Evolutionary conservation across 2,797 vertebrate species (phyloP).

Genomic region (Eidolon dupreanum): DNA sequence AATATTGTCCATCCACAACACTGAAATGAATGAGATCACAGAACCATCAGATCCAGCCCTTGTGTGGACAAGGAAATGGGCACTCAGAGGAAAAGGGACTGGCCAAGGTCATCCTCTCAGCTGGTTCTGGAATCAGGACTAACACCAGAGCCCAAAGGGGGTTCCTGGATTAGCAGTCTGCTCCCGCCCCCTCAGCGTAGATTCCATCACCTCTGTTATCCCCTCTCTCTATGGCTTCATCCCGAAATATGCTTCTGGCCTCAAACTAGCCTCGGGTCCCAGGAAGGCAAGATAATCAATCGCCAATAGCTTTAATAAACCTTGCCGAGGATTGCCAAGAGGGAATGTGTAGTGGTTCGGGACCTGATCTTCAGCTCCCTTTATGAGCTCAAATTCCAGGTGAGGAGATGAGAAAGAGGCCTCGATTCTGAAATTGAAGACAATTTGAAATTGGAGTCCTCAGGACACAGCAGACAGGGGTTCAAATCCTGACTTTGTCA

Average conservation of each 20-base stretch:
- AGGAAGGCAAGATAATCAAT: background rate
- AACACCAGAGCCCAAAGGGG: background rate
- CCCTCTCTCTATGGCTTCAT: background rate
- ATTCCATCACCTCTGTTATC: background rate
- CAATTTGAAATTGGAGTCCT: background rate
- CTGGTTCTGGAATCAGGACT: background rate
- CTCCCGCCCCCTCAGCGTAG: no score
- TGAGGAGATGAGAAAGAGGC: background rate
- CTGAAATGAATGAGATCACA: background rate
- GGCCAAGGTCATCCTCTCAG: background rate
- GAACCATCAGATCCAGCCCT: background rate
- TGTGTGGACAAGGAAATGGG: background rate
- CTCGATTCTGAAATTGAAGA: background rate
- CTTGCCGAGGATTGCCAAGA: background rate
- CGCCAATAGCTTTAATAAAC: no score
- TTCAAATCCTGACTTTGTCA: background rate
- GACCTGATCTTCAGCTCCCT: background rate
- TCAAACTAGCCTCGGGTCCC: background rate
- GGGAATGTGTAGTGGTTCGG: rapidly evolving
- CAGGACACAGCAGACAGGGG: background rate
- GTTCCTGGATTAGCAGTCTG: background rate
- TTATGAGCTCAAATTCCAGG: background rate
- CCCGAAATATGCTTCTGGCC: background rate
- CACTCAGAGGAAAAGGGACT: background rate
- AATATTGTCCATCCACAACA: background rate